These are phyloP conservation scores for Notamacropus eugenii DNA, from an alignment of 2,797 vertebrate genomes.

Conservation along the genomic window DNA sequence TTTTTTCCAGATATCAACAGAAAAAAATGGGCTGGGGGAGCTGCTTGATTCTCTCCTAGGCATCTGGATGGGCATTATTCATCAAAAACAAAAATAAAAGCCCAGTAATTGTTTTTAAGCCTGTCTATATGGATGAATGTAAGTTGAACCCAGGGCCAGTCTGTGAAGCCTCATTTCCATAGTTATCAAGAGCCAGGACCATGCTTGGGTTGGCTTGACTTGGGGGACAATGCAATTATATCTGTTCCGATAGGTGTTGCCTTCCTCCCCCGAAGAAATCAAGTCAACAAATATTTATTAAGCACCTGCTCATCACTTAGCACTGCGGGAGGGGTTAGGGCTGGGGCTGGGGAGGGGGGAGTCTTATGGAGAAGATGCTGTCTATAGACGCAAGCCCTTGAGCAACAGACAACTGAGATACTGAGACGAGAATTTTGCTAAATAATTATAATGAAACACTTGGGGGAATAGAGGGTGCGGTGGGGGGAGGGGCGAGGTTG, in stretches of 20 bases:
- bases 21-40: neutral
- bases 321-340: neutral
- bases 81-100: neutral
- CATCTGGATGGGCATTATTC: neutral
- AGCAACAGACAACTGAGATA: neutral
- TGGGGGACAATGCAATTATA: neutral
- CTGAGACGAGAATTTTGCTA: neutral
- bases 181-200: neutral
- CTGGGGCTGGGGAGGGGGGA: neutral
- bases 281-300: neutral
- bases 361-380: neutral
- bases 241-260: neutral
- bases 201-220: neutral
- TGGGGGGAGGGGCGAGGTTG: no score
- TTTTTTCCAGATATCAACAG: neutral
- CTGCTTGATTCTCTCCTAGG: neutral
- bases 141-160: neutral
- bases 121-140: neutral
- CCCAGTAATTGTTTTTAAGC: neutral
- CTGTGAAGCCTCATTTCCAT: neutral
- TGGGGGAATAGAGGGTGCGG: rapidly evolving
- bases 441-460: neutral
- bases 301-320: neutral
- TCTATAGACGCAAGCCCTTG: neutral
- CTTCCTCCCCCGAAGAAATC: neutral